A percentile compares a stretch with the other conserved stretches of the same genome.
These are phyloP conservation scores for Thalpophila matura DNA, from an alignment of 2,888 invertebrate genomes.

Conservation along the genomic window DNA sequence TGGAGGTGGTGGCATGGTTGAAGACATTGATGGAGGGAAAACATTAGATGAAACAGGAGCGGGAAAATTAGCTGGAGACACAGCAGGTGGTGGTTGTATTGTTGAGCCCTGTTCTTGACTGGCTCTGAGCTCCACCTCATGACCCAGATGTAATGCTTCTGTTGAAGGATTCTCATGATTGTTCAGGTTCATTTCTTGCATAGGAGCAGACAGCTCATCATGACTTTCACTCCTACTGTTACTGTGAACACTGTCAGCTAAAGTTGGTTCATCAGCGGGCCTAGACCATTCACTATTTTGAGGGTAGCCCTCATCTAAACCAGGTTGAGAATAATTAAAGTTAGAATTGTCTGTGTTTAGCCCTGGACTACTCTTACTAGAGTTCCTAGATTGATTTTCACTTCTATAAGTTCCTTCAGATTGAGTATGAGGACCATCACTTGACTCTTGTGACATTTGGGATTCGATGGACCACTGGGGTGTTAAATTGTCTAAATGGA, in stretches of 20 bases:
- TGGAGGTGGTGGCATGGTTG: constrained; percentile 58
- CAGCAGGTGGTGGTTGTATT: constrained; percentile 62
- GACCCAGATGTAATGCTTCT: constrained; percentile 57
- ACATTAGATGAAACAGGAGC: constrained; percentile 52
- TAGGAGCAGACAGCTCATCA: constrained; percentile 77
- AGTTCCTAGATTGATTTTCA: constrained; percentile 90
- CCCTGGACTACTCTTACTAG: constrained; percentile 86
- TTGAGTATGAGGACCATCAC: constrained; percentile 91
- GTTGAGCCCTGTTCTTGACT: constrained; percentile 53
- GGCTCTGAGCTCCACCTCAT: constrained; percentile 54
- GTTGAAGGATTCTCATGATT: constrained; percentile 74
- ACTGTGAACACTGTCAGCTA: constrained; percentile 67
- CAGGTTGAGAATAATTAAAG: constrained; percentile 81
- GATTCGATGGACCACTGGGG: constrained; percentile 93
- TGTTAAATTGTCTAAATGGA: constrained; percentile 84
- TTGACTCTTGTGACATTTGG: constrained; percentile 92
- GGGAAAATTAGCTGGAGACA: constrained; percentile 65
- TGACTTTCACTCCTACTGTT: constrained; percentile 73
- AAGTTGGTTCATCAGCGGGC: constrained; percentile 72
- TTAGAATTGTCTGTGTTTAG: constrained; percentile 81
- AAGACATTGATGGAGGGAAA: constrained; percentile 37
- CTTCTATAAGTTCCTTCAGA: constrained; percentile 92
- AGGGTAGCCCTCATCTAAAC: constrained; percentile 73
- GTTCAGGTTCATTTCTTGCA: constrained; percentile 81
- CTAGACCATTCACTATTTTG: constrained; percentile 79